A percentile compares a stretch with the other conserved stretches of the same genome.
These are phyloP conservation scores for Rhyacophila brunnea DNA, from an alignment of 1,140 invertebrate species.

Conservation along the genomic window DNA sequence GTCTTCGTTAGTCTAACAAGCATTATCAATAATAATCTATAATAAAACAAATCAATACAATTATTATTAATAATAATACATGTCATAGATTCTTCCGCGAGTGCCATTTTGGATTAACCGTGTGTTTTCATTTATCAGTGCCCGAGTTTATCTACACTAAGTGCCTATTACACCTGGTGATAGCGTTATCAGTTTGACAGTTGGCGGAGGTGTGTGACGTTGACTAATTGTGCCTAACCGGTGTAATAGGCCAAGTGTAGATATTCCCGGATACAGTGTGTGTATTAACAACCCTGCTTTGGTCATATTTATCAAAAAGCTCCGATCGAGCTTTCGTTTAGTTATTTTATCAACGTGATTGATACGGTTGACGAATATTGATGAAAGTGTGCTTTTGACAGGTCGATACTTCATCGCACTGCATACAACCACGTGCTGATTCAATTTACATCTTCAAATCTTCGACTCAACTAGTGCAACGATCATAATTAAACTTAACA, in stretches of 20 bases:
- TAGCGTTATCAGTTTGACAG: conserved; percentile 6
- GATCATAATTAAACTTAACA: too few species aligned
- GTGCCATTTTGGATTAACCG: conserved; percentile 27
- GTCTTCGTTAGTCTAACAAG: neutral
- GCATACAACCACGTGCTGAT: too few species aligned
- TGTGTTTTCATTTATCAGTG: conserved; percentile 27
- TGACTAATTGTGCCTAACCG: neutral
- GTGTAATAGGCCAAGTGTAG: conserved; percentile 18
- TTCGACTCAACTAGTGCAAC: too few species aligned
- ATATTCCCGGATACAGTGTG: conserved; percentile 19
- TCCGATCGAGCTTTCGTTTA: too few species aligned
- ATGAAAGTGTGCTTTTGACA: too few species aligned
- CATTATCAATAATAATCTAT: neutral
- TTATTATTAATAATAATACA: conserved; percentile 30
- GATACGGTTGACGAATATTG: too few species aligned
- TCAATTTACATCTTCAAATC: too few species aligned
- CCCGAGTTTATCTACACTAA: conserved; percentile 16
- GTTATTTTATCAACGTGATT: too few species aligned
- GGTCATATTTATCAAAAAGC: too few species aligned
- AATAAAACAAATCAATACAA: conserved; percentile 11
- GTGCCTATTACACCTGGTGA: conserved; percentile 22
- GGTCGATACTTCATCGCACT: too few species aligned
- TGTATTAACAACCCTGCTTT: conserved; percentile 3
- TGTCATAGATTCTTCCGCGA: conserved; percentile 45
- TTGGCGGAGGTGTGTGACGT: conserved; percentile 7